Base-by-base conservation (phyloP, 2,888 invertebrate species). In the Dasysyrphus albostriatus region DNA sequence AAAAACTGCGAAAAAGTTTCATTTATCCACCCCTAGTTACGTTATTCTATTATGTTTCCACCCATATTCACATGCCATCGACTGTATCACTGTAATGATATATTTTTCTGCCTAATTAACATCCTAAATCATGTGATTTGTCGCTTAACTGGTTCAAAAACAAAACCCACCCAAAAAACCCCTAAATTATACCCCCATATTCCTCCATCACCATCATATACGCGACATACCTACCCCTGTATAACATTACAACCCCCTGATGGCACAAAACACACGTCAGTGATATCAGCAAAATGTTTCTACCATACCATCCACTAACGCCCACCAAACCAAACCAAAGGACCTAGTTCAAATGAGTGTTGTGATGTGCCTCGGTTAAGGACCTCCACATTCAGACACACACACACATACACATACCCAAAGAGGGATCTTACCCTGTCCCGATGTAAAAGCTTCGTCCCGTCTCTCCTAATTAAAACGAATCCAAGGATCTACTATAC, bases 121-220 rank as follows among this genome's bases (percentile, higher is more conserved):
- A 82, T 88, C 87, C 88, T 88, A 88, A 88, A 88, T 88, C 88
- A 88, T 83, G 82, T 88, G 87, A 88, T 88, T 88, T 88, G 88
- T 88, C 84, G 83, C 78, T 82, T 87, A 70, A 65, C 70, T 78
- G 75, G 74, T 75, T 87, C 74, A 87, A 83, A 87, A 87, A 56
- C 67, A 74, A 82, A 83, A 49, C 29, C 65, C 74, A 59, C 58
- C 58, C 83, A 79, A 19, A 73, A 83, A 65, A 44, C n/a, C 67
- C 44, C 39, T 39, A 24, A 61, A 42, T n/a, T 6, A 14, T 12
- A 49, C 10, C 19, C 49, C 24, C 24, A 44, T 44, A 6, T 16
- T n/a, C 10, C 44, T 65, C 5, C 32, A 44, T 16, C 63, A n/a
- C 44, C 12, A n/a, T 8, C 12, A 10, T 12, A 49, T 49, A 51